phyloP scores from a whole-genome alignment of 2,797 vertebrate species.

The Intellagama lesueurii region DNA sequence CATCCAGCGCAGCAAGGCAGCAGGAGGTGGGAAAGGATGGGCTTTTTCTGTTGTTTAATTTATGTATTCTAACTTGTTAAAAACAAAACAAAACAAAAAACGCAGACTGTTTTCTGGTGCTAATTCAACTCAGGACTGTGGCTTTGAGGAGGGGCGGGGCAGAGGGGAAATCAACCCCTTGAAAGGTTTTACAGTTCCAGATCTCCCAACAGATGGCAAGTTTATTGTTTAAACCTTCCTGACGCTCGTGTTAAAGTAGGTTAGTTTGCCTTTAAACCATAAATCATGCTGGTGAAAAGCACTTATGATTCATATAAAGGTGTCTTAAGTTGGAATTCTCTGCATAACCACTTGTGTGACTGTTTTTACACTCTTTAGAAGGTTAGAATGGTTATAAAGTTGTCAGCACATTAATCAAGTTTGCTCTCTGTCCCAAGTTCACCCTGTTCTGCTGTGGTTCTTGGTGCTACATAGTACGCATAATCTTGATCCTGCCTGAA shows the following conservation, averaged over 20 bases:
- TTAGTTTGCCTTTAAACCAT: background rate
- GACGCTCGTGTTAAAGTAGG: background rate
- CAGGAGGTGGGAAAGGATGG: background rate
- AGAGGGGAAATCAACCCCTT: background rate
- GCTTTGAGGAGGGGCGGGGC: background rate
- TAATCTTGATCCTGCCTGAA: slow-evolving; percentile 15
- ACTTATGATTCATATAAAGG: rapidly evolving
- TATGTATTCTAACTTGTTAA: background rate
- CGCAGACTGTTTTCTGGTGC: background rate
- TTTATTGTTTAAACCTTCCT: slow-evolving; percentile 4
- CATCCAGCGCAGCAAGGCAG: background rate
- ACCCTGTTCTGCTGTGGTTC: rapidly evolving
- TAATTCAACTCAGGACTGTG: background rate
- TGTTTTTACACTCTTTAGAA: background rate
- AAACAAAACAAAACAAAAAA: background rate
- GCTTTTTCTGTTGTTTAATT: background rate
- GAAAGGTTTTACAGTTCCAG: slow-evolving; percentile 5
- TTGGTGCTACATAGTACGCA: background rate
- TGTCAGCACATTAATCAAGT: background rate
- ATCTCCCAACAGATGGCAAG: slow-evolving; percentile 65
- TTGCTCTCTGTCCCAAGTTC: background rate
- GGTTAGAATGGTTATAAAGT: background rate
- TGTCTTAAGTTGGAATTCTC: slow-evolving; percentile 19
- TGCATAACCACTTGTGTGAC: background rate
- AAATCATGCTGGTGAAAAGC: background rate